phyloP scores from a whole-genome alignment of 2,113 vertebrate species.

The Lethenteron reissneri region DNA sequence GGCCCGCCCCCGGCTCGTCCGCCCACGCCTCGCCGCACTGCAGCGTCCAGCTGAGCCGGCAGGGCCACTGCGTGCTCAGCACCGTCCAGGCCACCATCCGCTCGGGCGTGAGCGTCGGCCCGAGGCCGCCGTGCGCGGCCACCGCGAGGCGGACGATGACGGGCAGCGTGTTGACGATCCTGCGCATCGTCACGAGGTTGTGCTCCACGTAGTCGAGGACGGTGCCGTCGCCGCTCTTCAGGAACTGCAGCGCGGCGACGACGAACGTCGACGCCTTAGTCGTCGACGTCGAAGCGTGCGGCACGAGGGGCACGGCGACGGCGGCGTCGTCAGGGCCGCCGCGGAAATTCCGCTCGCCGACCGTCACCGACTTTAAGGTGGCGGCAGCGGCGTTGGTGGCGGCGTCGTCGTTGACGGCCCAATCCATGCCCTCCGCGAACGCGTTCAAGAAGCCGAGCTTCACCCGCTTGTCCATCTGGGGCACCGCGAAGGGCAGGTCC shows the following conservation, averaged over 20 bases:
- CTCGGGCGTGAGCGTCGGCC: constrained; percentile 18
- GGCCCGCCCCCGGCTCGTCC: constrained; percentile 19
- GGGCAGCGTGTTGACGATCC: constrained; percentile 56
- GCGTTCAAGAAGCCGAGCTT: constrained; percentile 33
- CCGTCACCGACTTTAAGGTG: too few relatives aligned
- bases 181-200: constrained; percentile 39
- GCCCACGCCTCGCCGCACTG: constrained; percentile 45
- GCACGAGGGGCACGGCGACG: not conserved
- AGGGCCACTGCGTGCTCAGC: constrained; percentile 58
- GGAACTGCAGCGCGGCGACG: not conserved
- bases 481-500: constrained; percentile 67
- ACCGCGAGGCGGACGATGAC: constrained; percentile 44
- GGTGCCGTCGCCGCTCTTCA: constrained; percentile 10
- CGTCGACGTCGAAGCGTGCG: too few relatives aligned
- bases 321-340: too few relatives aligned
- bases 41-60: constrained; percentile 60
- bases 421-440: constrained; percentile 15
- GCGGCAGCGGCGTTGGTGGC: not conserved
- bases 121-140: constrained; percentile 12
- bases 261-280: too few relatives aligned
- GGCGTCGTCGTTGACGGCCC: not conserved
- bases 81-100: constrained; percentile 52
- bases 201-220: constrained; percentile 32
- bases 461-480: constrained; percentile 30
- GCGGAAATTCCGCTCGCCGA: too few relatives aligned